Conservation (phyloP, 2,888 invertebrate species). For the Allophyes oxyacanthae region DNA sequence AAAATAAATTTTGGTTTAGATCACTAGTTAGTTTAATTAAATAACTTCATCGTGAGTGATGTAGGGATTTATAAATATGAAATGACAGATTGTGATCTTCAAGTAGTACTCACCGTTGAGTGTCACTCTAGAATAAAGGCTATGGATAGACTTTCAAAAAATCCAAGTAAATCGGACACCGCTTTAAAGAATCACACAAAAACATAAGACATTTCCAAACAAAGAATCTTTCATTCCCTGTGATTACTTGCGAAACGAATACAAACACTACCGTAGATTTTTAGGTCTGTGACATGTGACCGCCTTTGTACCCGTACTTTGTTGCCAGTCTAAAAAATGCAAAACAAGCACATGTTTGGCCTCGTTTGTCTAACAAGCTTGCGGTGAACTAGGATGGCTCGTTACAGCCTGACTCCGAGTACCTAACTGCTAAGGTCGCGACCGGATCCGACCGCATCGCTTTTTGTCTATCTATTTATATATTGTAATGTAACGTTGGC, state of each 20-base stretch:
- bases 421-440: constrained; percentile 52
- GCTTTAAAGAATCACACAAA: no score
- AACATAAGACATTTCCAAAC: constrained; percentile 10
- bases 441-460: constrained; percentile 48
- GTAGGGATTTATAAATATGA: no score
- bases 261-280: constrained; percentile 20
- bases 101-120: no score
- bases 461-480: constrained; percentile 46
- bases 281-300: constrained; percentile 39
- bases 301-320: constrained; percentile 44
- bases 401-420: constrained; percentile 53
- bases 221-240: constrained; percentile 25
- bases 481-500: constrained; percentile 43
- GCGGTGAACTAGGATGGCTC: constrained; percentile 54
- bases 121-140: no score
- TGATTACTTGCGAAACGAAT: constrained; percentile 40
- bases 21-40: no score
- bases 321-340: constrained; percentile 56
- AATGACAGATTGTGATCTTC: no score
- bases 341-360: constrained; percentile 58
- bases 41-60: no score
- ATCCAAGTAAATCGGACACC: no score
- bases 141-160: no score
- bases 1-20: no score
- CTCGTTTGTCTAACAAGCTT: constrained; percentile 61